Evolutionary conservation across 2,888 invertebrate species (phyloP).

Genomic region (Dicycla oo): DNA sequence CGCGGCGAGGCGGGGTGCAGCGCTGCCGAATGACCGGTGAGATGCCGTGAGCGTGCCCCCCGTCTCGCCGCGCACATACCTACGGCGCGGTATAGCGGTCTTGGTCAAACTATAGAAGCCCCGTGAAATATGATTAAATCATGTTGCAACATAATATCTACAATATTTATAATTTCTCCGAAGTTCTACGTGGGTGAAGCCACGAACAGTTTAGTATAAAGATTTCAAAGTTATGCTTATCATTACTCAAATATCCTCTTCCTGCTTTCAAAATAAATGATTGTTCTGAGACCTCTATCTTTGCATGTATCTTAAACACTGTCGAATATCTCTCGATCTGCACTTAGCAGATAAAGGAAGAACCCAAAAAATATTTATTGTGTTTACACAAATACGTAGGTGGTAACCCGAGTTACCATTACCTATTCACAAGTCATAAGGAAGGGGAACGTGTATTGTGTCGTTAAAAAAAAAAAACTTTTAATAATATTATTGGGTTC

Average conservation of each 20-base stretch:
- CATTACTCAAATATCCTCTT: slow-evolving; percentile 66
- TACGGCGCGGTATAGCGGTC: no score
- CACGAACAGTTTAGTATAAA: slow-evolving; percentile 7
- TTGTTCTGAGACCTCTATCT: slow-evolving; percentile 69
- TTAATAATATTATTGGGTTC: slow-evolving; percentile 90
- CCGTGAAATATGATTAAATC: slow-evolving; percentile 12
- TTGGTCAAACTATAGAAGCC: no score
- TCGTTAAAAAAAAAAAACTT: slow-evolving; percentile 73
- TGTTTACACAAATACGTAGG: slow-evolving; percentile 90
- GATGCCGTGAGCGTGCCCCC: no score
- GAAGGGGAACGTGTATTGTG: slow-evolving; percentile 77
- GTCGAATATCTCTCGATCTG: slow-evolving; percentile 77
- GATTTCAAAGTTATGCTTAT: slow-evolving; percentile 62
- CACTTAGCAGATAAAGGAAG: slow-evolving; percentile 78
- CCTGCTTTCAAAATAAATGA: slow-evolving; percentile 63
- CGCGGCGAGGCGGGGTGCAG: no score
- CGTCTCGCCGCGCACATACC: no score
- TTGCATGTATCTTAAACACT: slow-evolving; percentile 72
- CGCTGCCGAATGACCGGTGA: no score
- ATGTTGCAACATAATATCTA: slow-evolving; percentile 18
- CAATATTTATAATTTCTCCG: slow-evolving; percentile 18
- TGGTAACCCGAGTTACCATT: slow-evolving; percentile 85
- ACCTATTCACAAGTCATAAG: slow-evolving; percentile 77
- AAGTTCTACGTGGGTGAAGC: slow-evolving; percentile 6
- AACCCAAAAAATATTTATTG: slow-evolving; percentile 87